Base-by-base conservation (phyloP, 1,140 invertebrate species). In the Drosophila elegans region DNA sequence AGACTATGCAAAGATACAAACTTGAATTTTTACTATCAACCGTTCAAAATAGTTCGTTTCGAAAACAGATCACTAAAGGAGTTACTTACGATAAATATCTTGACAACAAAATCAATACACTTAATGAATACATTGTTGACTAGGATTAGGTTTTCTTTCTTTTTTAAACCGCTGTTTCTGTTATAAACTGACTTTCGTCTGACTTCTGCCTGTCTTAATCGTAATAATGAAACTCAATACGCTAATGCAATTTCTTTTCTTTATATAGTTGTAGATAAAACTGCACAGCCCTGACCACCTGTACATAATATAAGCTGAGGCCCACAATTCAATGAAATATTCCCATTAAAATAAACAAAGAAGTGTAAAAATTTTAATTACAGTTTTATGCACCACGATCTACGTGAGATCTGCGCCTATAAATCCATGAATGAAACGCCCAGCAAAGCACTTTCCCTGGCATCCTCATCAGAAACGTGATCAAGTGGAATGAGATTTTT, bases 331-430 rank as follows among this genome's bases (percentile, higher is more conserved):
- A 56, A 42, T 32, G 32, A 42, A 49, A 59, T 45, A 51, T 38
- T 10, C 3, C 25, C 51, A 49, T 25, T 45, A 52, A 52, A 46
- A 10, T 41, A 27, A 45, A 60, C 32, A 55, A 61, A 61, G 0
- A 55, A 59, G 10, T 52, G 27, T 39, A 59, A 53, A 25, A 61
- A 42, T 41, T 64, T 74, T 74, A 66, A 64, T 55, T 68, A 59
- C 49, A 49, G 25, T 64, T 80, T 60, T 52, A 71, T 74, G 34
- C 10, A 45, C 7, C 13, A 16, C 39, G 5, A 34, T 66, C 29
- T 66, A 81, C 82, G 82, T 85, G 78, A 81, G 21, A 39, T 64
- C 55, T 69, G 27, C 55, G 57, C 62, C 66, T 56, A 51, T 73
- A 49, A 61, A 54, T 27, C 7, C 48, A 59, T 44, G 16, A 69